Evolutionary conservation across 2,113 vertebrate species (phyloP).

Genomic region (Indri indri): DNA sequence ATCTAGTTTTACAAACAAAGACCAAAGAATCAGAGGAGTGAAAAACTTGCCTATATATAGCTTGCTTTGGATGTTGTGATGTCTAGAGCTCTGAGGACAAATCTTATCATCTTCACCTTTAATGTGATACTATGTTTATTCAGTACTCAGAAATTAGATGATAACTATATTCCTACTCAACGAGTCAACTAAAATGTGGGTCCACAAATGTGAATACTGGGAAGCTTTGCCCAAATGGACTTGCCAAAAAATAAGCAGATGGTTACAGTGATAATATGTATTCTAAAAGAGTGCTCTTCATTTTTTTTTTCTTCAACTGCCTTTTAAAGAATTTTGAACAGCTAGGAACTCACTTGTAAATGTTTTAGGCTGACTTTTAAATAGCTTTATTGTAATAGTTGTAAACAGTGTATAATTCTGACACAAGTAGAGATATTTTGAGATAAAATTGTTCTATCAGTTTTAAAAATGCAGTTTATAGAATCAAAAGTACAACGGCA

Average conservation of each 20-base stretch:
- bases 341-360: neutral
- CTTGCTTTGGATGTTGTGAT: neutral
- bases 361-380: neutral
- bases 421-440: neutral
- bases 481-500: neutral
- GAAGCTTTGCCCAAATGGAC: neutral
- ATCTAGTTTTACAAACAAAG: neutral
- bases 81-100: neutral
- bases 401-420: neutral
- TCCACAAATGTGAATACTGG: neutral
- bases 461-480: neutral
- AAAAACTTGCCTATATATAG: neutral
- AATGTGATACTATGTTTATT: neutral
- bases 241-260: too few species aligned
- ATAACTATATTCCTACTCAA: neutral
- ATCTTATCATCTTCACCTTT: neutral
- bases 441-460: neutral
- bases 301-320: neutral
- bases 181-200: neutral
- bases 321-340: neutral
- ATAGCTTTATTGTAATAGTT: neutral
- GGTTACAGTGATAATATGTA: neutral
- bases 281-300: neutral
- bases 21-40: neutral
- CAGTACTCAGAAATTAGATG: neutral